Evolutionary conservation across 35 echinoderm and acorn worm species (phyloP), one percentile per base, ranked within the genome.

Genomic region (Apostichopus californicus): DNA sequence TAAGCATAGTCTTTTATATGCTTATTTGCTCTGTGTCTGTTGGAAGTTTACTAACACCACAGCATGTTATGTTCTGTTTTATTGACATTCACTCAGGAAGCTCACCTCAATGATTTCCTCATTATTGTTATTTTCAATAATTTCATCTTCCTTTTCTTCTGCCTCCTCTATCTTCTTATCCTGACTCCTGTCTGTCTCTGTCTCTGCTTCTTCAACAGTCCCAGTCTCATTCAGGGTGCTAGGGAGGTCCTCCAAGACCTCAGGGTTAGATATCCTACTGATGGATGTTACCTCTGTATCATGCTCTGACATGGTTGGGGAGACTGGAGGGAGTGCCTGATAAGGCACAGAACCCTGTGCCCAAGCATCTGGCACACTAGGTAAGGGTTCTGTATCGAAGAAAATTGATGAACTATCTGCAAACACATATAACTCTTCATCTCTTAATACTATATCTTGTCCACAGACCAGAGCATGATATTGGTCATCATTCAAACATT

Each of bases 271-370:
- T 13, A 96, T 73, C 55, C 68, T 90, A 55, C 91, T 99, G 54
- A 99, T 85, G 4, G 84, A 85, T 9, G 97, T 99, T 6, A 99
- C 77, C 26, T 99, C 97, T 75, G 97, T 99, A 77, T 94, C 97
- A 78, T 94, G 93, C 88, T 99, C 97, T 54, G 97, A 95, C 15
- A 94, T 34, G 0, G 84, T 66, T 77, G 97, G 97, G 3, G 97
- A 96, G 3, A 86, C 15, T 54, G 93, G 92, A 5, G 97, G 97
- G 13, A 92, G 60, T 4, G 93, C 77, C 59, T 93, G 88, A 54
- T 91, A 92, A 15, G 97, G 97, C 55, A 99, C 95, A 0, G 97
- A 99, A 14, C 97, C 97, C 77, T 99, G 97, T 64, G 97, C 97
- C 97, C 97, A 99, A 12, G 97, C 95, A 96, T 99, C 97, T 22